Base-by-base conservation (phyloP, 1,140 invertebrate species). In the Conus ventricosus region DNA sequence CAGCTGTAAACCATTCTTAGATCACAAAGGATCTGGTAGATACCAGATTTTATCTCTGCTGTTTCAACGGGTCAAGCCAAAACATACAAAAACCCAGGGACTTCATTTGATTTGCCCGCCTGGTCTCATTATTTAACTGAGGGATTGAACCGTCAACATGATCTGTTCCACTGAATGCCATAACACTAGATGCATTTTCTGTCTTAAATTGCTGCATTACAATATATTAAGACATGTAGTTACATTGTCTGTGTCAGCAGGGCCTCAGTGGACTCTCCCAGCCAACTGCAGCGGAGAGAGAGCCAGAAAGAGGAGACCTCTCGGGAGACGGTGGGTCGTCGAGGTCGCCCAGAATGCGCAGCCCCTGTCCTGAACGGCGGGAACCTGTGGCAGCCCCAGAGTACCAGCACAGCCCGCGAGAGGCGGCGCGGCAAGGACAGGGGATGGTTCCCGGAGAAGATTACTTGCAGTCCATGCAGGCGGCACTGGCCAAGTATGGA, bases 391-490 rank as follows among this genome's bases (percentile, higher is more conserved):
- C 57, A 15, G 57, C 57, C 15, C 57, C 57, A 0, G 57, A 85
- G 63, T 27, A 85, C 39, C 15, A 4, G 67, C 67, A 71, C 17
- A 6, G 23, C 11, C 67, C 15, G 6, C 67, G 80, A 54, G 51
- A 54, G 15, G 51, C 17, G 63, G 71, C 11, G 27, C 84, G 71
- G 11, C 39, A 63, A 25, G 54, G 27, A 51, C 39, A 39, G 15
- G 84, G 84, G 23, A 67, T 25, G 5, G 39, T 20, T 11, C 11
- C 84, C 13, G 54, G 17, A 4, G 84, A 86, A 67, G 84, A 86
- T 17, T 76, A 86, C 84, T 53, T 86, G 10, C 84, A 86, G 20
- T 76, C 84, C 63, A 86, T 86, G 63, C 63, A 86, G n/a, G 84
- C 84, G 8, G 71, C 84, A 7, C n/a, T 87, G 85, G 39, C 85